Conservation (phyloP, 2,888 invertebrate species). For the Megastigmus dorsalis region DNA sequence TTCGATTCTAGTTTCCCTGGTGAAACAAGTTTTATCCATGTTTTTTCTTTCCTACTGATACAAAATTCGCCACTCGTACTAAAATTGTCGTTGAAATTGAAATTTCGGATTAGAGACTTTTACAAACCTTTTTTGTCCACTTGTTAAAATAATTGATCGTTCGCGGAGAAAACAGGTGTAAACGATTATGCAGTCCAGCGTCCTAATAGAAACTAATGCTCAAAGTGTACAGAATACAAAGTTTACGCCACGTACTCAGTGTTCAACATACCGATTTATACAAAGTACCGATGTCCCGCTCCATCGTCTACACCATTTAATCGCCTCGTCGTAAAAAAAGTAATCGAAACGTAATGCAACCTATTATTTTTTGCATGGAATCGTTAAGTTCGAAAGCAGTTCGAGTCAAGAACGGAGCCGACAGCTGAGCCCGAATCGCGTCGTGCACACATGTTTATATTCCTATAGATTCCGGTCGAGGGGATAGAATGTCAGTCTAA, state of each 20-base stretch:
- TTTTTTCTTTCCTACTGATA: slow-evolving; percentile 25
- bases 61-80: slow-evolving; percentile 33
- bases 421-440: not conserved
- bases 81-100: slow-evolving; percentile 28
- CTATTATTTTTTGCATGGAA: not conserved
- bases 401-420: slow-evolving; percentile 22
- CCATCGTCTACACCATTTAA: slow-evolving; percentile 2
- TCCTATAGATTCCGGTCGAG: not conserved
- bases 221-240: not conserved
- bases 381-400: slow-evolving; percentile 21
- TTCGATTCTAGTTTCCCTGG: slow-evolving; percentile 46
- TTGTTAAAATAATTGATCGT: no score
- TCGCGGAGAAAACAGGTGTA: no score
- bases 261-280: not conserved
- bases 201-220: not conserved
- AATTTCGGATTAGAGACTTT: slow-evolving; percentile 28
- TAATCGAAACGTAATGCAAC: no score
- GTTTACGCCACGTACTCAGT: not conserved
- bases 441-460: not conserved
- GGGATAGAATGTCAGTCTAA: slow-evolving; percentile 38
- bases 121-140: no score
- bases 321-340: no score
- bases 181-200: no score
- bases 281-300: not conserved
- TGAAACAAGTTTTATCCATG: slow-evolving; percentile 19